These are phyloP conservation scores for Sclerodermus sp. DNA, from an alignment of 2,888 invertebrate species.

Conservation along the genomic window DNA sequence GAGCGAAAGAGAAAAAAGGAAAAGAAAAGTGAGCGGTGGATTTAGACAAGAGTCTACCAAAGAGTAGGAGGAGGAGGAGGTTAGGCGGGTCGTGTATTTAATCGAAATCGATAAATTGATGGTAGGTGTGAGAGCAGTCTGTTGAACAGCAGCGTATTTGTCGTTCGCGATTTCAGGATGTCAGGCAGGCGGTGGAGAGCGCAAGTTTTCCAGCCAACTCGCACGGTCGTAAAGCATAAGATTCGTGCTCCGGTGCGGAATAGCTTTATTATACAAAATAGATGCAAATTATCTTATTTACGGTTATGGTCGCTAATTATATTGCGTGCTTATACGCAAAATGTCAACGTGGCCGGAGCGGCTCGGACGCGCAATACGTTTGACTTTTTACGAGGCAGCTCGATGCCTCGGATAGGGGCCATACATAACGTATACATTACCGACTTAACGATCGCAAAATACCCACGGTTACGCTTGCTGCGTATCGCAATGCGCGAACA, in stretches of 20 bases:
- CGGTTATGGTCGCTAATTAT: slow-evolving; percentile 49
- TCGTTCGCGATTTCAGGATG: too few relatives aligned
- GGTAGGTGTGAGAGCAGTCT: too few relatives aligned
- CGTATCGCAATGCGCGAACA: slow-evolving; percentile 28
- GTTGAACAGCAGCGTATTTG: too few relatives aligned
- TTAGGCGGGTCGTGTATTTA: too few relatives aligned
- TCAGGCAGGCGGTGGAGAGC: too few relatives aligned
- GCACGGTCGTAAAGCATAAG: slow-evolving; percentile 33
- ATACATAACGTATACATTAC: slow-evolving; percentile 42
- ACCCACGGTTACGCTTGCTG: slow-evolving; percentile 38
- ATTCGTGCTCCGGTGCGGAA: slow-evolving; percentile 42
- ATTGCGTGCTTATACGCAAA: slow-evolving; percentile 45
- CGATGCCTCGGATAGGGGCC: slow-evolving; percentile 26
- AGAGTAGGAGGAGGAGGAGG: too few relatives aligned
- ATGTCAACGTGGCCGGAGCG: slow-evolving; percentile 44
- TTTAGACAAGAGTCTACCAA: too few relatives aligned
- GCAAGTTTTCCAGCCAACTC: not conserved
- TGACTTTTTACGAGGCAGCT: slow-evolving; percentile 42
- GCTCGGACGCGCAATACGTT: slow-evolving; percentile 41
- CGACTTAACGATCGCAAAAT: slow-evolving; percentile 48
- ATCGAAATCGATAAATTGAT: too few relatives aligned
- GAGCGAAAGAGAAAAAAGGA: too few relatives aligned
- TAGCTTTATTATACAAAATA: slow-evolving; percentile 49
- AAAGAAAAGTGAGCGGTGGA: too few relatives aligned
- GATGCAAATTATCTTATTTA: slow-evolving; percentile 52